These are phyloP conservation scores for Tinamus major DNA, from an alignment of 2,797 vertebrate species.

Conservation along the genomic window DNA sequence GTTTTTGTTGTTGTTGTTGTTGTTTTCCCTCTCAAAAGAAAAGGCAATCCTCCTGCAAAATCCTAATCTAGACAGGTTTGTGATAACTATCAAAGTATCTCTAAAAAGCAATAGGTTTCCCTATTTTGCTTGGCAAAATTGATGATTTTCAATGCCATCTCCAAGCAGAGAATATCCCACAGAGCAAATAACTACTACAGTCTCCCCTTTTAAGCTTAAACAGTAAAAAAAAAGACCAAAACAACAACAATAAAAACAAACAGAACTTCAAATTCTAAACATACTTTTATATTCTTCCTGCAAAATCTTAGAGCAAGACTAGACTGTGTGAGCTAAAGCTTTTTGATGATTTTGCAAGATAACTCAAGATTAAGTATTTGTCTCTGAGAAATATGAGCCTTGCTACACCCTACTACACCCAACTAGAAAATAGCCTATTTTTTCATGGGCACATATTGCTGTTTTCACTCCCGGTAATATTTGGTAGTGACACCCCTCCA, in stretches of 20 bases:
- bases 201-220: neutral
- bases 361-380: fast-evolving
- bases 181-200: neutral
- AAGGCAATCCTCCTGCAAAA: neutral
- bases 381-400: neutral
- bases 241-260: too few relatives aligned
- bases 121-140: neutral
- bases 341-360: neutral
- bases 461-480: neutral
- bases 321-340: neutral
- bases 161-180: neutral
- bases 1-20: neutral
- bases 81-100: neutral
- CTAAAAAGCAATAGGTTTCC: neutral
- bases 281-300: neutral
- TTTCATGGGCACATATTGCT: neutral
- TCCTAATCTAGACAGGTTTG: neutral
- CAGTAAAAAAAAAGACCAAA: neutral
- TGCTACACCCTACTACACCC: neutral
- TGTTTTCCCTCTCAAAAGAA: neutral
- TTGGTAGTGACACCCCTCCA: neutral
- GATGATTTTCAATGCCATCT: neutral
- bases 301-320: neutral
- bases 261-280: neutral
- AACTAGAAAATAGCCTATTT: neutral